These are phyloP conservation scores for Morbakka virulenta DNA, from an alignment of 30 jellyfish, hydroid and myxozoan genomes.

Conservation along the genomic window DNA sequence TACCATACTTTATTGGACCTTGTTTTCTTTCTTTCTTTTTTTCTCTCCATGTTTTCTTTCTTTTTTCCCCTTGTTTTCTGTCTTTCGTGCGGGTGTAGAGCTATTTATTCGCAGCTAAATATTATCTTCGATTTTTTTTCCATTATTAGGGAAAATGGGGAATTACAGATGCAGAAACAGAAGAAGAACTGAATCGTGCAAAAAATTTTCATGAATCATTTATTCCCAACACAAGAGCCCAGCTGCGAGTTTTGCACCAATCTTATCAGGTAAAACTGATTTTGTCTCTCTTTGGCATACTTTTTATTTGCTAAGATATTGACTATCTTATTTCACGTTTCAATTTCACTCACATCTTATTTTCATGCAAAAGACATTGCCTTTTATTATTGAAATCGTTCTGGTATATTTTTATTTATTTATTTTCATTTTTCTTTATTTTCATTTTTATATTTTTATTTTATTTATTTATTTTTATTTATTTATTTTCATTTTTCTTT, in stretches of 20 bases:
- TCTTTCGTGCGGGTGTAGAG: too few relatives aligned
- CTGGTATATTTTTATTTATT: too few relatives aligned
- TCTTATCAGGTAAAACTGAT: slow-evolving; percentile 74
- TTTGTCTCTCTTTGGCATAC: neutral
- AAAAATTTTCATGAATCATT: slow-evolving; percentile 76
- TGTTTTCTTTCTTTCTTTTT: too few relatives aligned
- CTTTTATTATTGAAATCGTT: too few relatives aligned
- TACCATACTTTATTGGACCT: too few relatives aligned
- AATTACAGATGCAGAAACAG: slow-evolving; percentile 75
- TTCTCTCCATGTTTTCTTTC: too few relatives aligned
- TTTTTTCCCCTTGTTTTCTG: too few relatives aligned
- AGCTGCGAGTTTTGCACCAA: slow-evolving; percentile 91
- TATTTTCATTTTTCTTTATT: too few relatives aligned
- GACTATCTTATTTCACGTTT: neutral
- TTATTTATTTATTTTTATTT: too few relatives aligned
- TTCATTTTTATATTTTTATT: too few relatives aligned
- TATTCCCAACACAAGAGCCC: slow-evolving; percentile 96
- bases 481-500: too few relatives aligned
- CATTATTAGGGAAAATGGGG: slow-evolving; percentile 92
- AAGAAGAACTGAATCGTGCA: slow-evolving; percentile 60
- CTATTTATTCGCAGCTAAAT: too few relatives aligned
- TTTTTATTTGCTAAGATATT: neutral
- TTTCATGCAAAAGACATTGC: neutral
- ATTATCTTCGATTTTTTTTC: neutral
- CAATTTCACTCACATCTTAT: neutral